Evolutionary conservation across 2,797 vertebrate species (phyloP).

Genomic region (Aplochiton taeniatus): DNA sequence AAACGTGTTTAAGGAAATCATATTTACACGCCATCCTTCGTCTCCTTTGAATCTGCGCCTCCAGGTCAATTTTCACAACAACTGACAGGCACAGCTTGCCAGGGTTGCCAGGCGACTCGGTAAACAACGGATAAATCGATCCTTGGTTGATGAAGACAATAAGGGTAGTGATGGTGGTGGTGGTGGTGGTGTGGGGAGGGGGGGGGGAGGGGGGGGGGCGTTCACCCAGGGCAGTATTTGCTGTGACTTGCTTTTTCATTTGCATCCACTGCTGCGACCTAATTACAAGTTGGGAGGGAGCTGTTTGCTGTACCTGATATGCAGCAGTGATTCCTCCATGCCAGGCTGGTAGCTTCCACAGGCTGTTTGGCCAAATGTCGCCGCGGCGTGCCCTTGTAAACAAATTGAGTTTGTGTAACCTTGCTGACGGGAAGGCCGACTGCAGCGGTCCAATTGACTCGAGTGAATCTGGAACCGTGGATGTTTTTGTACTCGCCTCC

Average conservation of each 20-base stretch:
- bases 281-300: conserved; percentile 47
- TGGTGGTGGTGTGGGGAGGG: too few species aligned
- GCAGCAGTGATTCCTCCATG: conserved; percentile 24
- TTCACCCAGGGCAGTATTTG: conserved; percentile 30
- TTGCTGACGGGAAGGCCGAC: conserved; percentile 57
- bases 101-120: conserved; percentile 22
- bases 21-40: conserved; percentile 20
- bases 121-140: conserved; percentile 26
- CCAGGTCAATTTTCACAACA: conserved; percentile 20
- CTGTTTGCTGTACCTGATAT: conserved; percentile 39
- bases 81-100: background rate
- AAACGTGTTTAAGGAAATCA: conserved; percentile 17
- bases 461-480: conserved; percentile 26
- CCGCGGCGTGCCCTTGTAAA: conserved; percentile 51
- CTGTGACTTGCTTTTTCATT: conserved; percentile 45
- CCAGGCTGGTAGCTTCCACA: conserved; percentile 36
- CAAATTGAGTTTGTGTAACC: conserved; percentile 70
- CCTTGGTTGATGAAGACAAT: conserved; percentile 16
- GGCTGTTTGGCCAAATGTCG: conserved; percentile 52
- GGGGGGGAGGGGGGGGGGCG: background rate
- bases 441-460: conserved; percentile 27
- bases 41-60: conserved; percentile 22
- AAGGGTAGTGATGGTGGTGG: too few species aligned
- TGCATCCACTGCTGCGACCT: conserved; percentile 42
- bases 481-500: conserved; percentile 46